Conservation (phyloP, 1,140 invertebrate genomes). For the Triops longicaudatus region DNA sequence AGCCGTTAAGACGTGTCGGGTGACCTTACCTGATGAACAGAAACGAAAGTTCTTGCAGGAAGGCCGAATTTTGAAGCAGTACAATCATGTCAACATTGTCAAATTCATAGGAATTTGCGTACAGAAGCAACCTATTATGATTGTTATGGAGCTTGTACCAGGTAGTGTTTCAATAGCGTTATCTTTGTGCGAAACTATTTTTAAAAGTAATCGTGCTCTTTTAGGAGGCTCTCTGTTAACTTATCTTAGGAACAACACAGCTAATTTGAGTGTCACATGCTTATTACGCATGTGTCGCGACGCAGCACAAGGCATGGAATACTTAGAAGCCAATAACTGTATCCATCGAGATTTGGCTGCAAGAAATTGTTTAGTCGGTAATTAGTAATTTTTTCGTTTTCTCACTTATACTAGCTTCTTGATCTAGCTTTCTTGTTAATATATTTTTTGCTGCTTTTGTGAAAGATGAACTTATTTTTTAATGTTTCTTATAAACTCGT, state of each 20-base stretch:
- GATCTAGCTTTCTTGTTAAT: too few relatives aligned
- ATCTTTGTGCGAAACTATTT: slow-evolving; percentile 20
- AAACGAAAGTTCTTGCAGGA: slow-evolving; percentile 94
- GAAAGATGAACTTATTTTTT: too few relatives aligned
- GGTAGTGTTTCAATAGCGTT: slow-evolving; percentile 40
- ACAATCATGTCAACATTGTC: slow-evolving; percentile 93
- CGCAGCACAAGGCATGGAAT: slow-evolving; percentile 88
- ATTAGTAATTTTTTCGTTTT: not conserved
- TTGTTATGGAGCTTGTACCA: slow-evolving; percentile 95
- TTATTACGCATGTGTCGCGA: slow-evolving; percentile 86
- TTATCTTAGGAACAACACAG: slow-evolving; percentile 70
- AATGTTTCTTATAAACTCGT: not conserved
- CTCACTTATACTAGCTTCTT: too few relatives aligned
- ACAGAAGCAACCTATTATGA: slow-evolving; percentile 97
- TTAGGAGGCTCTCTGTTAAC: slow-evolving; percentile 75
- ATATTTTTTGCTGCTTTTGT: too few relatives aligned
- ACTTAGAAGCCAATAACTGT: slow-evolving; percentile 91
- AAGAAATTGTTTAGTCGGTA: slow-evolving; percentile 83
- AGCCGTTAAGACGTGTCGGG: slow-evolving; percentile 91
- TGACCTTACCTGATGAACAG: slow-evolving; percentile 88
- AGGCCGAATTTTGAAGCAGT: slow-evolving; percentile 89
- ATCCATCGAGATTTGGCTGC: slow-evolving; percentile 94
- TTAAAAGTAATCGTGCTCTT: slow-evolving; percentile 32
- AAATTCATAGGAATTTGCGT: slow-evolving; percentile 96
- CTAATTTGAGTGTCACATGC: slow-evolving; percentile 56